phyloP scores from a whole-genome alignment of 2,888 invertebrate genomes.

The Yponomeuta sedellus region DNA sequence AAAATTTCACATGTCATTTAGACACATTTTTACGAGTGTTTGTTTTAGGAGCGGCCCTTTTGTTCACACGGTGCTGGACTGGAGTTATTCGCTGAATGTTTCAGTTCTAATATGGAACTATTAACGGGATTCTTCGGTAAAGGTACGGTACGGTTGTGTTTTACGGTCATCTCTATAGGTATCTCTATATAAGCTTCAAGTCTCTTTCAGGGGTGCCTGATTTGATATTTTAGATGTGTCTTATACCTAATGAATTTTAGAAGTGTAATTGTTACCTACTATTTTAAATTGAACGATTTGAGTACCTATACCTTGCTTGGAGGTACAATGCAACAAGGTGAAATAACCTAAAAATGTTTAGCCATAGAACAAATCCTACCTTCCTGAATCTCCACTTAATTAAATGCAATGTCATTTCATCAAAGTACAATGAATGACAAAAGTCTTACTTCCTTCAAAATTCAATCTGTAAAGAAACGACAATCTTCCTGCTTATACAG shows the following conservation, averaged over 20 bases:
- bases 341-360: not conserved
- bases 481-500: too few relatives aligned
- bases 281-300: not conserved
- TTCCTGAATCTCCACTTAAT: not conserved
- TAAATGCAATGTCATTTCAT: not conserved
- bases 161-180: too few relatives aligned
- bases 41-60: conserved; percentile 67
- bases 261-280: too few relatives aligned
- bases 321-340: not conserved
- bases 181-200: too few relatives aligned
- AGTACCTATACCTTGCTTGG: not conserved
- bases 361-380: too few relatives aligned
- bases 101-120: not conserved
- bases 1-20: conserved; percentile 74
- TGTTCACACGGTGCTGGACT: conserved; percentile 47
- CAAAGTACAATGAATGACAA: not conserved
- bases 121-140: not conserved
- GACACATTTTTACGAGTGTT: conserved; percentile 66
- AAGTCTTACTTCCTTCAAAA: not conserved
- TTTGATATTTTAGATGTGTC: too few relatives aligned
- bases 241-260: too few relatives aligned
- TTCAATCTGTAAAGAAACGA: too few relatives aligned
- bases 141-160: too few relatives aligned
- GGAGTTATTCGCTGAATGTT: conserved; percentile 36
- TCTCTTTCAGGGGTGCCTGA: too few relatives aligned